Conservation (phyloP, 1,140 invertebrate genomes). For the Drosophila azteca region DNA sequence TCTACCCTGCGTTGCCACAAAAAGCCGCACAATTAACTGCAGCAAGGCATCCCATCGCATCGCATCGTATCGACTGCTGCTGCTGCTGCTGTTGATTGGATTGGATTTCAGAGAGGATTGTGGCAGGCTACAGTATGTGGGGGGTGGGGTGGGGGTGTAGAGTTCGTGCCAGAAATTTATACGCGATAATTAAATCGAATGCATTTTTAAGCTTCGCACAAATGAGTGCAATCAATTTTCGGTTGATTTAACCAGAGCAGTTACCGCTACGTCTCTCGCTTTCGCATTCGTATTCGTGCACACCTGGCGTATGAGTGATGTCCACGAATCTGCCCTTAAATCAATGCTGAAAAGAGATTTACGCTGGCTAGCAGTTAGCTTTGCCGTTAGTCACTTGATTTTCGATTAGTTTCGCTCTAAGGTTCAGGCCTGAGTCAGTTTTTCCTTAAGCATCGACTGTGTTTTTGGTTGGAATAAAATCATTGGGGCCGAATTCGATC, state of each 20-base stretch:
- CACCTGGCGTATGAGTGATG: slow-evolving; percentile 57
- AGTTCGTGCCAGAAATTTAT: slow-evolving; percentile 59
- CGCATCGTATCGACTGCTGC: too few species aligned
- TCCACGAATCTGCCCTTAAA: slow-evolving; percentile 29
- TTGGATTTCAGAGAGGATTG: neutral
- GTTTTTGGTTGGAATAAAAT: too few species aligned
- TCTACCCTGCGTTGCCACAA: slow-evolving; percentile 13
- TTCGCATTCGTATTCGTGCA: slow-evolving; percentile 10
- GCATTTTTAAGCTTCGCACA: slow-evolving; percentile 73
- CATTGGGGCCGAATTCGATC: too few species aligned
- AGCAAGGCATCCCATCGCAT: slow-evolving; percentile 24
- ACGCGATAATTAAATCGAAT: slow-evolving; percentile 76
- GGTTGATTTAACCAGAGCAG: slow-evolving; percentile 52
- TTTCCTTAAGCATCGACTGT: too few species aligned
- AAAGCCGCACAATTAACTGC: slow-evolving; percentile 69
- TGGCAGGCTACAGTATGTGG: neutral
- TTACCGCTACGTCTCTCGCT: slow-evolving; percentile 39
- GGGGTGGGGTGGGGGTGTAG: neutral
- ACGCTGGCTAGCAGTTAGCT: slow-evolving; percentile 13
- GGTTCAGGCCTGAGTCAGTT: too few species aligned
- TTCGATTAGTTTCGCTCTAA: too few species aligned
- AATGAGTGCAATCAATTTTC: slow-evolving; percentile 70
- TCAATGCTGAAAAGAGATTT: slow-evolving; percentile 14
- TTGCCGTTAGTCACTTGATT: slow-evolving; percentile 22
- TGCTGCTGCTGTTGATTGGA: slow-evolving; percentile 6